Evolutionary conservation across 2,888 invertebrate species (phyloP).

Genomic region (Lacanobia wlatinum): DNA sequence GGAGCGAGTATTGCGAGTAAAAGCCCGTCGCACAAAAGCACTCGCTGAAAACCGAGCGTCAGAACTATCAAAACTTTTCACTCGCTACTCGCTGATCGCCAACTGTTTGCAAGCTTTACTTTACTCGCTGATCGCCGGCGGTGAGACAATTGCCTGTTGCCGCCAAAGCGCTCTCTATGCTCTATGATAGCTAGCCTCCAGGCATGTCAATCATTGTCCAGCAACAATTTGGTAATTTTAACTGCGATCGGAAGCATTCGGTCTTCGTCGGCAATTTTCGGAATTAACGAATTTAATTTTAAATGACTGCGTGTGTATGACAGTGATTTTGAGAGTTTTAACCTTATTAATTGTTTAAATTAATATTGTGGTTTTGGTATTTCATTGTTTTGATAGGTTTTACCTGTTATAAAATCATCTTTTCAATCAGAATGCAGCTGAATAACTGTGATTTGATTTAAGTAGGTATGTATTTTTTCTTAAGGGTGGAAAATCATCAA

Average conservation of each 20-base stretch:
- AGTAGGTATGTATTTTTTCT: too few species aligned
- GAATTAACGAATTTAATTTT: constrained; percentile 40
- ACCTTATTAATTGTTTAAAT: constrained; percentile 23
- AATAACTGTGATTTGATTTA: too few species aligned
- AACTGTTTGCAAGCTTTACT: too few species aligned
- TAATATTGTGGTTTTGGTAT: not conserved
- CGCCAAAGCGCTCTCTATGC: not conserved
- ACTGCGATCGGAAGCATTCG: constrained; percentile 33
- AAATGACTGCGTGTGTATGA: constrained; percentile 33
- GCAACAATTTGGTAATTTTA: constrained; percentile 37
- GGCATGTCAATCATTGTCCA: constrained; percentile 54
- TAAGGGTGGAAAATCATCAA: too few species aligned
- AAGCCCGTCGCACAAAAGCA: too few species aligned
- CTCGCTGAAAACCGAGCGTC: too few species aligned
- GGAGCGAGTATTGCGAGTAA: too few species aligned
- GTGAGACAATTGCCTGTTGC: not conserved
- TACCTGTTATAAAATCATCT: not conserved
- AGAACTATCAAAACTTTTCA: too few species aligned
- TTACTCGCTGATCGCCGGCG: too few species aligned
- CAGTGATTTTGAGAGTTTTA: constrained; percentile 42
- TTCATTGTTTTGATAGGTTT: constrained; percentile 7
- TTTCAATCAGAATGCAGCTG: too few species aligned
- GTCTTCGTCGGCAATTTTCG: not conserved
- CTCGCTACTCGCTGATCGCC: too few species aligned
- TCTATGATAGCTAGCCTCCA: constrained; percentile 16